These are phyloP conservation scores for Dendrocincla tyrannina DNA, from an alignment of 2,797 vertebrate genomes.

Conservation along the genomic window DNA sequence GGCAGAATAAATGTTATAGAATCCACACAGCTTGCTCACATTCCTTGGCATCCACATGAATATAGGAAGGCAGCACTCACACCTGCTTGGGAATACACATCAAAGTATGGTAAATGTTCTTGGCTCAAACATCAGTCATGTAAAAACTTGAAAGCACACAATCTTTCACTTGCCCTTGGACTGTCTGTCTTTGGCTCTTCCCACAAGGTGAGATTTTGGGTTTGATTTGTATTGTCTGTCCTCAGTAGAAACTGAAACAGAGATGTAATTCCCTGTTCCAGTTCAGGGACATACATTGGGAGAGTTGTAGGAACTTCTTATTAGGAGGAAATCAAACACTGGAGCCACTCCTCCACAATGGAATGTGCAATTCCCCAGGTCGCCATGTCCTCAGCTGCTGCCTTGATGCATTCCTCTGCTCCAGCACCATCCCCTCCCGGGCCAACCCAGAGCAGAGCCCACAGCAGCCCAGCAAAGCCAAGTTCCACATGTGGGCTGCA, in stretches of 20 bases:
- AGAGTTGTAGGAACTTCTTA: neutral
- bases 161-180: constrained; percentile 42
- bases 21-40: constrained; percentile 19
- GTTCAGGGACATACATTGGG: neutral
- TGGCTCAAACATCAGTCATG: constrained; percentile 52
- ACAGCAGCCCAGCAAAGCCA: neutral
- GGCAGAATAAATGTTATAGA: neutral
- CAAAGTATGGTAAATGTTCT: constrained; percentile 44
- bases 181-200: constrained; percentile 1
- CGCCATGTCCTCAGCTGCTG: neutral
- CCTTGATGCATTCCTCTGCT: neutral
- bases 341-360: neutral
- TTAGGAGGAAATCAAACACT: neutral
- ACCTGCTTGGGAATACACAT: constrained; percentile 50
- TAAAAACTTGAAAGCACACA: constrained; percentile 15
- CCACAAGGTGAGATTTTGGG: neutral
- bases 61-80: neutral
- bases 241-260: neutral
- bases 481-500: neutral
- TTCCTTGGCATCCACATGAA: constrained; percentile 7
- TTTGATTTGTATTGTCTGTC: constrained; percentile 21
- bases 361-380: neutral
- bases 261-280: neutral
- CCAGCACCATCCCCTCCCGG: neutral
- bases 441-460: neutral